Evolutionary conservation across 2,113 vertebrate genomes (phyloP).

Genomic region (Hystrix cristata): DNA sequence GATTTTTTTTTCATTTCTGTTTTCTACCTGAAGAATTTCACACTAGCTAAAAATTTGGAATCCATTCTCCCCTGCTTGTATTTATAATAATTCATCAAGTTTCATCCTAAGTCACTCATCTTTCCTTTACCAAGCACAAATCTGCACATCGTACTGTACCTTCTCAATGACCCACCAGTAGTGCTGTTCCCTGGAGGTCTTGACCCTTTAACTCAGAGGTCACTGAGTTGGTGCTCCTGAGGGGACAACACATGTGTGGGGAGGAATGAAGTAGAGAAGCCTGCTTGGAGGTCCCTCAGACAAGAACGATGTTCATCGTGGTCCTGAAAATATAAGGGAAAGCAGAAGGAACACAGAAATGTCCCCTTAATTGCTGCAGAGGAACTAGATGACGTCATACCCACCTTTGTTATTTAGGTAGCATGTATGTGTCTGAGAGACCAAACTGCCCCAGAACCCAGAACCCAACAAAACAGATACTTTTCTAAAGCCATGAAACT

Average conservation of each 20-base stretch:
- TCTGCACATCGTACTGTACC: too few relatives aligned
- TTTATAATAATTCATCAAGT: not conserved
- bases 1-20: not conserved
- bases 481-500: not conserved
- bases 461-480: not conserved
- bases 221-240: not conserved
- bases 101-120: not conserved
- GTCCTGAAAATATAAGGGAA: not conserved
- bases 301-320: too few relatives aligned
- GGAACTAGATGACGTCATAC: not conserved
- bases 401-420: not conserved
- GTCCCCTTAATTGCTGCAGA: not conserved
- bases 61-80: not conserved
- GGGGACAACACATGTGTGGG: not conserved
- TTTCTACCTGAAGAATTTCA: not conserved
- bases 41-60: not conserved
- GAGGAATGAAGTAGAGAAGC: not conserved
- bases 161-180: not conserved
- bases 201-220: not conserved
- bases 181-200: not conserved
- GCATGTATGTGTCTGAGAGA: not conserved
- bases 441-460: not conserved
- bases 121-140: not conserved
- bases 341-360: not conserved
- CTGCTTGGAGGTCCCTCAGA: not conserved